A percentile compares a stretch with the other conserved stretches of the same genome.
phyloP scores from a whole-genome alignment of 2,797 vertebrate genomes.

The Nothura maculosa region DNA sequence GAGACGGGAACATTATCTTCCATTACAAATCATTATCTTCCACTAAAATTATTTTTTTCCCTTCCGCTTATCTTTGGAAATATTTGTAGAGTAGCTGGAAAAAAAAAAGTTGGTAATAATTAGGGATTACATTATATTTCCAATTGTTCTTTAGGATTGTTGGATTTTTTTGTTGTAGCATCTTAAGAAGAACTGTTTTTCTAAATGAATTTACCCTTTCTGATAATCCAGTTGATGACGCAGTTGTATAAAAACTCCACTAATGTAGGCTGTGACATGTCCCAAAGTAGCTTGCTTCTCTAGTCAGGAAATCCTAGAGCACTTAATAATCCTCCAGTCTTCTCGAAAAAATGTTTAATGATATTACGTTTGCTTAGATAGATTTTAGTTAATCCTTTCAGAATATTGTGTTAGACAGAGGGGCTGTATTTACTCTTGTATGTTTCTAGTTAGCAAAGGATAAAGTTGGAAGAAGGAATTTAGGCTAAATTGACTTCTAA shows the following conservation, averaged over 20 bases:
- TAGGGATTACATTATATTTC: not conserved
- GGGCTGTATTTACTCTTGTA: constrained; percentile 45
- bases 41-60: not conserved
- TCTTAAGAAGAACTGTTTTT: not conserved
- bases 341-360: constrained; percentile 36
- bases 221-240: constrained; percentile 57
- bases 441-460: constrained; percentile 40
- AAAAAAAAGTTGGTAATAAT: not conserved
- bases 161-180: not conserved
- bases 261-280: constrained; percentile 58
- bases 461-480: not conserved
- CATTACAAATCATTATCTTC: not conserved
- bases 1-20: not conserved
- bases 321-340: constrained; percentile 63
- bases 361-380: constrained; percentile 58
- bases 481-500: constrained; percentile 1
- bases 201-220: constrained; percentile 39
- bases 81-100: not conserved
- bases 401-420: constrained; percentile 48
- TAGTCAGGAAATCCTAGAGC: constrained; percentile 43
- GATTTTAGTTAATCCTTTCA: constrained; percentile 69
- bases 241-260: constrained; percentile 51
- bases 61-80: not conserved
- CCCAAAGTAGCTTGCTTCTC: constrained; percentile 40
- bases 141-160: not conserved